Base-by-base conservation (phyloP, 2,113 vertebrate genomes). In the Malurus melanocephalus region DNA sequence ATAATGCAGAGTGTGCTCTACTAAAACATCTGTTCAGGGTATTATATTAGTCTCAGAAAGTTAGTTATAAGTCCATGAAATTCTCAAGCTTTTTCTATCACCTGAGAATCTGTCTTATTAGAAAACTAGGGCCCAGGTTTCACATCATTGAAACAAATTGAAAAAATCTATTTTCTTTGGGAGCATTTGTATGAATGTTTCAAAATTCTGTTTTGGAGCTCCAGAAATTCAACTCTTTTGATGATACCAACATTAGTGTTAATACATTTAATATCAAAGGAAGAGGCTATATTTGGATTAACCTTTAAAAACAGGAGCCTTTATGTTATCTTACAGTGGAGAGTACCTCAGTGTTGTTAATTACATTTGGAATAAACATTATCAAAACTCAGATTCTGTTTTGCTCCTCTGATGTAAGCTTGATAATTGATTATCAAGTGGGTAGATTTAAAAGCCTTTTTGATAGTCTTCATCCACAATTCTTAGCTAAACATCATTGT, bases 111-210 rank as follows among this genome's bases (percentile, higher is more conserved):
- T 78, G 4, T 46, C 8, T 60, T 53, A 55, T 4, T 21, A 83
- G 52, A 56, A 75, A 57, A 65, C 5, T 14, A 71, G 45, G 18
- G 2, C 11, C 32, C 10, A 71, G 21, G 22, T 48, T 69, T 24
- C 1, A 4, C 9, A 48, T 13, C 20, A n/a, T 0, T 56, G 45
- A 78, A 52, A 3, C 7, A 80, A 78, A 71, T 5, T 65, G 5
- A 56, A 78, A 67, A 75, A 9, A 6, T 6, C 38, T 67, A 9
- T n/a, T 56, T 16, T 45, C 8, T 60, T 64, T 59, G 48, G 38
- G 5, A 42, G 4, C 4, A 51, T 79, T 78, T 56, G 10, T 46
- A 72, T 28, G 9, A 48, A 40, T 48, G 59, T 49, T 76, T 90
- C 30, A 80, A 76, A 65, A 68, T 13, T 40, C 1, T 32, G 7